Conservation (phyloP, 2,113 vertebrate species). For the Pipa parva region DNA sequence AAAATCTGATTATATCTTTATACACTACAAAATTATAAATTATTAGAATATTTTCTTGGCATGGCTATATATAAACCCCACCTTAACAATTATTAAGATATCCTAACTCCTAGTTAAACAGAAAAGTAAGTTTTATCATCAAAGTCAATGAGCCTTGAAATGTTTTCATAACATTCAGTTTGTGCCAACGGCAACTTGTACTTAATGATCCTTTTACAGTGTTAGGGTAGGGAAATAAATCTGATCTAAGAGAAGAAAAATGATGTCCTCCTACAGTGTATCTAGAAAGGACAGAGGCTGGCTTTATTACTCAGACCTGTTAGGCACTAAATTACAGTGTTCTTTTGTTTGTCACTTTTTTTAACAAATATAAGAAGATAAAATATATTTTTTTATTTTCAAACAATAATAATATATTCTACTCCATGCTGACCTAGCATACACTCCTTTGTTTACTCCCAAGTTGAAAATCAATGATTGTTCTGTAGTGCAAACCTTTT, state of each 20-base stretch:
- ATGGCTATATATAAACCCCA: not conserved
- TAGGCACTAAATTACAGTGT: not conserved
- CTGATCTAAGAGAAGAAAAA: slow-evolving; percentile 1
- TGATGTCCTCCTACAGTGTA: not conserved
- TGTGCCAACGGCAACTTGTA: not conserved
- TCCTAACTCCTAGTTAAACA: not conserved
- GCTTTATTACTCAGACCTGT: not conserved
- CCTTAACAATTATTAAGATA: not conserved
- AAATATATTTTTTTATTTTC: not conserved
- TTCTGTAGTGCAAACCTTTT: no score
- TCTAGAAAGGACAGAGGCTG: not conserved
- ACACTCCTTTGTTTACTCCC: not conserved
- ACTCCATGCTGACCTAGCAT: not conserved
- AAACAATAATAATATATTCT: not conserved
- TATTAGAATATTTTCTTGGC: no score
- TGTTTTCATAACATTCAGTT: not conserved
- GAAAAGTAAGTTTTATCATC: slow-evolving; percentile 1
- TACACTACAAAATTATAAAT: no score
- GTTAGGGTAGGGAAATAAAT: not conserved
- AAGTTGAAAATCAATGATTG: not conserved
- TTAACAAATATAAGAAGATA: not conserved
- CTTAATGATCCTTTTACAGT: not conserved
- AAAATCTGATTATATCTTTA: no score
- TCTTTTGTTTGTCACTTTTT: not conserved
- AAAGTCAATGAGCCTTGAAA: not conserved